Percentiles rank a stretch among this genome's conserved stretches.
Evolutionary conservation across 1,140 invertebrate genomes (phyloP).

Genomic region (Caenorhabditis tropicalis): DNA sequence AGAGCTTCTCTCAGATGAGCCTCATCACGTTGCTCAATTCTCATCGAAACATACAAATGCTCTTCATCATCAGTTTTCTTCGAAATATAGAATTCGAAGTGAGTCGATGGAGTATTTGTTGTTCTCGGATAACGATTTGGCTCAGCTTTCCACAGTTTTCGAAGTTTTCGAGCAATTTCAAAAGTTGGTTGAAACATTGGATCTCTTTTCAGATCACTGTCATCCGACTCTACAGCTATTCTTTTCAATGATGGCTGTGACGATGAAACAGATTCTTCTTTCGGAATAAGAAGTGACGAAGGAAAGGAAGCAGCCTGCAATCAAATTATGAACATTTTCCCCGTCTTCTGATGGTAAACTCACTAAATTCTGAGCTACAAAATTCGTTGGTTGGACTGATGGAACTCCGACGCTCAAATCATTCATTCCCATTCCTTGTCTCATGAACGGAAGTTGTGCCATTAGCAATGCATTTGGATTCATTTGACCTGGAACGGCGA

Average conservation of each 20-base stretch:
- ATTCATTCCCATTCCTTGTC: background rate
- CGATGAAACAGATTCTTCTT: too few relatives aligned
- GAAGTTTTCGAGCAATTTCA: background rate
- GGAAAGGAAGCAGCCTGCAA: too few relatives aligned
- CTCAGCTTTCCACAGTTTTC: background rate
- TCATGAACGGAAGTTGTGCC: background rate
- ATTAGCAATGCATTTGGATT: background rate
- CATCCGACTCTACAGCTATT: background rate
- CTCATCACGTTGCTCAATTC: background rate
- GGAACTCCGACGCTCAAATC: too few relatives aligned
- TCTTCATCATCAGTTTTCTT: background rate
- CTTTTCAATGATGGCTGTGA: background rate
- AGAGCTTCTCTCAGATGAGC: background rate
- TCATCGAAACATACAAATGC: background rate
- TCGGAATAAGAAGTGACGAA: too few relatives aligned
- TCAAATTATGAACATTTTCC: too few relatives aligned
- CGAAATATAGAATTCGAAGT: conserved; percentile 6
- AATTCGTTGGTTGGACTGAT: background rate
- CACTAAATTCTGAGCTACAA: background rate
- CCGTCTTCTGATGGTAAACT: background rate
- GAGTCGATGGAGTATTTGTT: background rate
- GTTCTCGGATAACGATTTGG: background rate
- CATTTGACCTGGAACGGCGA: background rate
- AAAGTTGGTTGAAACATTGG: conserved; percentile 17
- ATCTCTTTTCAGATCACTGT: background rate